Evolutionary conservation across 2,888 invertebrate species (phyloP), one percentile per base, ranked within the genome.

Genomic region (Empis livida): DNA sequence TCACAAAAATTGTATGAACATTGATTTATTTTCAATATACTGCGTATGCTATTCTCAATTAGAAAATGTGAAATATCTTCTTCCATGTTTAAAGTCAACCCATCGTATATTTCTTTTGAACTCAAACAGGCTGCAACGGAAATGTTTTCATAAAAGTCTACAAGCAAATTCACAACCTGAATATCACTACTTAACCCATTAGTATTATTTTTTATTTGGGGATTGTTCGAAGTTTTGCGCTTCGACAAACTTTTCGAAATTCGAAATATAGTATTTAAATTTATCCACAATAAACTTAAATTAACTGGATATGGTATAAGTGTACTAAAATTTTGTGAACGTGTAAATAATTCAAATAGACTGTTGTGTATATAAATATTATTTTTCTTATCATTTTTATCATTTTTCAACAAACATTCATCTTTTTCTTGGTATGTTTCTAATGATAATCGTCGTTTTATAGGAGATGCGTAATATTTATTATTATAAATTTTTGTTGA

Each of bases 81-180:
- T 2, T 57, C 53, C 23, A 62, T 49, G 47, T 62, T 60, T 9
- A 57, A 56, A 49, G 58, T 53, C 45, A 65, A 47, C 0, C 63
- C 55, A 57, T 67, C 68, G 5, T 56, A 52, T 15, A 52, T 50
- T 30, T 59, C 46, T 17, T 37, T 35, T 41, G 31, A 37, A 44
- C 49, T 53, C 31, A 52, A 37, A 47, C 48, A 48, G 23, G 61
- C 67, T 56, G 61, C 67, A 54, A 55, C 57, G 51, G 56, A 67
- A 37, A 67, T 49, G 49, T 63, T 61, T 43, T 68, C 64, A 48
- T 68, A 68, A 48, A 73, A 67, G n/a, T 70, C 42, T 44, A 74
- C 71, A 44, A 76, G 52, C 11, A 62, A 60, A 53, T 72, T 71
- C 43, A 73, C 53, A 6, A 67, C 61, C 46, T 61, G 54, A 14